Base-by-base conservation (phyloP, 1,140 invertebrate species). In the Tetragonula clypearis region DNA sequence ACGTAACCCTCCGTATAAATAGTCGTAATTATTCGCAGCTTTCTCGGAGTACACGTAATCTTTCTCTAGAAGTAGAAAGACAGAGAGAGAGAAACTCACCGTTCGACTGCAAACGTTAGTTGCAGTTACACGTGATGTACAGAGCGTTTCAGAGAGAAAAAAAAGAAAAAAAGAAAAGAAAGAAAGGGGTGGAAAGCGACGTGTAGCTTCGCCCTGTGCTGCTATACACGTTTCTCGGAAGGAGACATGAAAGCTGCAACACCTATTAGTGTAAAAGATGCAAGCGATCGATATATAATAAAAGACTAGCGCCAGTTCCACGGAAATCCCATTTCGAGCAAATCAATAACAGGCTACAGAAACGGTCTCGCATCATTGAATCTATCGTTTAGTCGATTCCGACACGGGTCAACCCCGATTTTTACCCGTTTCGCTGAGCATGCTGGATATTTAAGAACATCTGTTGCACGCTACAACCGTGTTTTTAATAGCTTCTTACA, bases 281-380 rank as follows among this genome's bases (percentile, higher is more conserved):
- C 41, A 82, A 60, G 26, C 17, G 30, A 83, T 83, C 73, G 73
- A 77, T 76, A 26, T 76, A 26, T 35, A 56, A 55, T n/a, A n/a
- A 21, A 9, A 58, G 66, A 15, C 53, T 26, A 49, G 58, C n/a
- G 26, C 68, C 12, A 62, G 3, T 80, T 79, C 77, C 30, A 56
- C 69, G 68, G 66, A 84, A 56, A 73, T 35, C 35, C 77, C 68
- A 73, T 72, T 62, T 9, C 41, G 26, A 49, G 55, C 53, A 79
- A 68, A 62, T 80, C 78, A 71, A 80, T 85, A 74, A 56, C 41
- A 49, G 26, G 26, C 15, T 1, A 21, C 14, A 62, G 56, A 78
- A 75, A 82, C 65, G 62, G 60, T 55, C 58, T 82, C 41, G 71
- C 49, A 35, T 82, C 71, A 66, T 65, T 74, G 69, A 53, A 71